Conservation (phyloP, 2,888 invertebrate genomes). For the Thymelicus sylvestris region DNA sequence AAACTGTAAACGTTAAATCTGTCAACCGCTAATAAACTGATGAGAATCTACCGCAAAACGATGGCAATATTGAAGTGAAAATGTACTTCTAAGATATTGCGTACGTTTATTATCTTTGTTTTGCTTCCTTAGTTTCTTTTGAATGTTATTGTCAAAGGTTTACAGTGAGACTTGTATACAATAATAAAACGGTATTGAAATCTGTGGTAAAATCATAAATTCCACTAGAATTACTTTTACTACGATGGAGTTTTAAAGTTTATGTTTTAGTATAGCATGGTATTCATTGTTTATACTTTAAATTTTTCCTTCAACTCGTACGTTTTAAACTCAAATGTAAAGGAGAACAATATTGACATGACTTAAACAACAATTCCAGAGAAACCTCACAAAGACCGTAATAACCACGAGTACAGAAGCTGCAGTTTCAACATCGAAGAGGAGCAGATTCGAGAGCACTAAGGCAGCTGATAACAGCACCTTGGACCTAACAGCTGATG, state of each 20-base stretch:
- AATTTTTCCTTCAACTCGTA: no score
- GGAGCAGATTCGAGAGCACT: conserved; percentile 45
- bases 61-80: conserved; percentile 10
- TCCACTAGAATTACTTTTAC: not conserved
- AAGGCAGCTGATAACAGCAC: conserved; percentile 56
- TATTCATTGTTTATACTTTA: no score
- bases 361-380: conserved; percentile 51
- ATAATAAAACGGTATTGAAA: not conserved
- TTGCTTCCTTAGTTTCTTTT: not conserved
- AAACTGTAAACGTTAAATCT: not conserved
- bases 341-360: not conserved
- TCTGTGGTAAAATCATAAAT: conserved; percentile 1
- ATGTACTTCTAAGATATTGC: conserved; percentile 1
- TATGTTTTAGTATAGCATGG: not conserved
- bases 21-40: conserved; percentile 16
- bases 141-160: not conserved
- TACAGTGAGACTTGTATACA: not conserved
- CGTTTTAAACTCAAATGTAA: no score
- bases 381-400: conserved; percentile 47
- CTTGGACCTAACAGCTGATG: conserved; percentile 63
- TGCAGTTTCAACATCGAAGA: conserved; percentile 41
- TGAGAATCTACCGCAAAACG: conserved; percentile 6
- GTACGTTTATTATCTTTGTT: not conserved
- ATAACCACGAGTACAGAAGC: conserved; percentile 47
- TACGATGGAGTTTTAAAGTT: not conserved